Percentiles rank a stretch among this genome's conserved stretches.
Conservation (phyloP, 1,140 invertebrate genomes). For the Pseudomyrmex gracilis region DNA sequence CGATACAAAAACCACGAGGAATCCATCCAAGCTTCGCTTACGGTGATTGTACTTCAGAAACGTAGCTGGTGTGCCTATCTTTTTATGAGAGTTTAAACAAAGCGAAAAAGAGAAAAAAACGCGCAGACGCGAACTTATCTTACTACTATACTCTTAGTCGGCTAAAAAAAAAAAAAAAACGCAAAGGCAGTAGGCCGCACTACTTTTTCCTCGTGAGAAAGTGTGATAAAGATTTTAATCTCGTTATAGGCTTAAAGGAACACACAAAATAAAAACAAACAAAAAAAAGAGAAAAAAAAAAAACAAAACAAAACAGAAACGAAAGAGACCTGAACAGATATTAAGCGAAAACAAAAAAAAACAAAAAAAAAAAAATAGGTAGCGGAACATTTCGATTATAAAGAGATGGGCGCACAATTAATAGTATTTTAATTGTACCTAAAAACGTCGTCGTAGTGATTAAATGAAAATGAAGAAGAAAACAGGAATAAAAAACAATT, state of each 20-base stretch:
- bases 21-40: constrained; percentile 85
- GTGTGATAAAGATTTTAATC: constrained; percentile 52
- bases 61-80: constrained; percentile 80
- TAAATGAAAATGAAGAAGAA: constrained; percentile 70
- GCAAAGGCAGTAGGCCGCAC: not conserved
- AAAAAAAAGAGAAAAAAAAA: constrained; percentile 19
- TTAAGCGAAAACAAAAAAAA: constrained; percentile 14
- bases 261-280: constrained; percentile 3
- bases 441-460: constrained; percentile 76
- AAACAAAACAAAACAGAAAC: constrained; percentile 23
- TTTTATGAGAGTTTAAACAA: constrained; percentile 68
- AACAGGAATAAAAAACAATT: constrained; percentile 60
- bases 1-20: constrained; percentile 76
- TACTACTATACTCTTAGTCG: constrained; percentile 33
- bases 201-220: constrained; percentile 46
- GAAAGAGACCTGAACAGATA: constrained; percentile 57
- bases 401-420: constrained; percentile 79
- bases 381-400: constrained; percentile 65
- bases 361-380: not conserved
- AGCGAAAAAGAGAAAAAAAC: constrained; percentile 4
- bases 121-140: not conserved
- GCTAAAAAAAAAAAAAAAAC: not conserved
- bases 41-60: constrained; percentile 83
- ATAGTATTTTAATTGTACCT: constrained; percentile 79
- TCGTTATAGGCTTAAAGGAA: constrained; percentile 55